Base-by-base conservation (phyloP, 2,888 invertebrate genomes). In the Oxytorus armatus region DNA sequence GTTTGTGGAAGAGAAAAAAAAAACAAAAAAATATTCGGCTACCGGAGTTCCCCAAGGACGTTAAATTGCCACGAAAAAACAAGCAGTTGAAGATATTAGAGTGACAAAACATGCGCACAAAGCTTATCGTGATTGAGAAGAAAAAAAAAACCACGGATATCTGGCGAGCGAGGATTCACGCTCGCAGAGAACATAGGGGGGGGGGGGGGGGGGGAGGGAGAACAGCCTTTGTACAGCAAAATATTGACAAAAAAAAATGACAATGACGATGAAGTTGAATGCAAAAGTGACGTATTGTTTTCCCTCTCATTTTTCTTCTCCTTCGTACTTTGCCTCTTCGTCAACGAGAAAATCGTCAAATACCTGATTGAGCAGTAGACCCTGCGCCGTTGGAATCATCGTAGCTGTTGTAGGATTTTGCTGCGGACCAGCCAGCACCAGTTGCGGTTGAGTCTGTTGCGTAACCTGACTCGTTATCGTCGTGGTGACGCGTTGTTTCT, bases 281-380 rank as follows among this genome's bases (percentile, higher is more conserved):
- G 74, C 65, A 10, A 36, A 47, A 21, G 25, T 69, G 29, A 55
- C 29, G 33, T 51, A 21, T 63, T 14, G 1, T 11, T 18, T 7
- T 57, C 14, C 21, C 1, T 29, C 10, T 14, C n/a, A 25, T 53
- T 55, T 1, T 11, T 0, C 10, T 33, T n/a, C 11, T 49, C 11
- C 53, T 51, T 29, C 65, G 59, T 18, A n/a, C n/a, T n/a, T n/a
- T n/a, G n/a, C 21, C 33, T n/a, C n/a, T 29, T 29, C 25, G 5
- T 73, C 42, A 63, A 53, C 25, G 61, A 25, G 21, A 29, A 8
- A 65, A 55, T 29, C 14, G 16, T 49, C 10, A 51, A 79, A 79
- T 75, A 92, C 92, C 90, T 92, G 92, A 87, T 93, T 93, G 47
- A 93, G 83, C 55, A 93, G 82, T 29, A 92, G 89, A 79, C 92